These are phyloP conservation scores for Perodicticus potto DNA, from an alignment of 2,797 vertebrate species.

Conservation along the genomic window DNA sequence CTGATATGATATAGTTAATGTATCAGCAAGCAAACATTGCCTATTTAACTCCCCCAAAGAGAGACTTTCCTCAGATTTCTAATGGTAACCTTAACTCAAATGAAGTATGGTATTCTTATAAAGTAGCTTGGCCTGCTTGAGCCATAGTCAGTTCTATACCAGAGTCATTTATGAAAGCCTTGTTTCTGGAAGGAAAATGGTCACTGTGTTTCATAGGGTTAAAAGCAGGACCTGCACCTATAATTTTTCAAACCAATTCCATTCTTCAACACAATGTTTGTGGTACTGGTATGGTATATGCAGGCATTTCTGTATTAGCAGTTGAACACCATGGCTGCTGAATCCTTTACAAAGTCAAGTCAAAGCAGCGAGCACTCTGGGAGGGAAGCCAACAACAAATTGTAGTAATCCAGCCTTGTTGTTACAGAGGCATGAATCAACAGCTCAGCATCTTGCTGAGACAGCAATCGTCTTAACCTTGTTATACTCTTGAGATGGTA, in stretches of 20 bases:
- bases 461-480: slow-evolving; percentile 88
- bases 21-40: not conserved
- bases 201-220: slow-evolving; percentile 64
- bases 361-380: slow-evolving; percentile 83
- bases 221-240: slow-evolving; percentile 49
- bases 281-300: slow-evolving; percentile 26
- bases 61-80: slow-evolving; percentile 15
- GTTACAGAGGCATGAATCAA: slow-evolving; percentile 88
- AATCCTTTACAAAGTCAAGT: slow-evolving; percentile 82
- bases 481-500: slow-evolving; percentile 86
- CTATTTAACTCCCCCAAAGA: not conserved
- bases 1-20: not conserved
- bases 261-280: slow-evolving; percentile 58
- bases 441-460: slow-evolving; percentile 88
- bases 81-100: not conserved
- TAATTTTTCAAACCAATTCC: slow-evolving; percentile 68
- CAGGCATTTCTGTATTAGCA: slow-evolving; percentile 75
- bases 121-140: not conserved
- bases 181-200: slow-evolving; percentile 48
- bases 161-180: not conserved
- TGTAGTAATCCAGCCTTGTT: slow-evolving; percentile 87
- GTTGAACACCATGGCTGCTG: slow-evolving; percentile 76
- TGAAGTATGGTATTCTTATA: not conserved
- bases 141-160: not conserved
- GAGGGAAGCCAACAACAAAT: slow-evolving; percentile 88